Evolutionary conservation across 2,888 invertebrate species (phyloP).

Genomic region (Lepeophtheirus nordmannii): DNA sequence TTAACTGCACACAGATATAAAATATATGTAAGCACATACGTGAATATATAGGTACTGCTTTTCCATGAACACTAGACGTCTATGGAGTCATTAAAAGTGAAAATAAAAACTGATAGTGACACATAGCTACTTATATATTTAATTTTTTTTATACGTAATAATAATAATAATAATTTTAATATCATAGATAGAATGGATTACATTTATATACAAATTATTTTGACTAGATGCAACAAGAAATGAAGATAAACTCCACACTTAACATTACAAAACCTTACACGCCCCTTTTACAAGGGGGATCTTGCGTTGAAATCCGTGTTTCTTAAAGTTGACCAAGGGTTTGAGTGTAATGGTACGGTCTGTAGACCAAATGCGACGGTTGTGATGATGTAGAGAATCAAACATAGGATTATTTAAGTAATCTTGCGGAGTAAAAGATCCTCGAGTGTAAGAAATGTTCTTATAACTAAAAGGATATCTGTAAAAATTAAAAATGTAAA

Average conservation of each 20-base stretch:
- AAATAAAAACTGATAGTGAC: too few relatives aligned
- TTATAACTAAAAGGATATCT: neutral
- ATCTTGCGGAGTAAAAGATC: conserved; percentile 15
- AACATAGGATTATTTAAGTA: conserved; percentile 21
- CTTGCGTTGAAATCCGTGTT: conserved; percentile 6
- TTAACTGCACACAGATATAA: too few relatives aligned
- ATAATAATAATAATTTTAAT: too few relatives aligned
- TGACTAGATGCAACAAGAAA: conserved; percentile 1
- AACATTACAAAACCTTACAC: conserved; percentile 12
- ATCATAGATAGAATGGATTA: too few relatives aligned
- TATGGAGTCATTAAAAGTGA: too few relatives aligned
- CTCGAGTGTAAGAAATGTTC: neutral
- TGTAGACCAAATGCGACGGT: neutral
- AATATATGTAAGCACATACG: too few relatives aligned
- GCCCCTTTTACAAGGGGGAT: conserved; percentile 8
- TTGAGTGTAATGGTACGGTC: conserved; percentile 22
- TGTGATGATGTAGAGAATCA: conserved; percentile 12
- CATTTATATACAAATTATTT: neutral
- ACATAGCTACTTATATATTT: too few relatives aligned
- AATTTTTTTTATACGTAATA: too few relatives aligned
- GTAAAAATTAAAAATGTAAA: too few relatives aligned
- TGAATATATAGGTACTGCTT: too few relatives aligned
- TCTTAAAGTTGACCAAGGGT: conserved; percentile 9
- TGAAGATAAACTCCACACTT: neutral
- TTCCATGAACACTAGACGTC: too few relatives aligned